These are phyloP conservation scores for Scaptomyza montana DNA, from an alignment of 1,140 invertebrate genomes.

Conservation along the genomic window DNA sequence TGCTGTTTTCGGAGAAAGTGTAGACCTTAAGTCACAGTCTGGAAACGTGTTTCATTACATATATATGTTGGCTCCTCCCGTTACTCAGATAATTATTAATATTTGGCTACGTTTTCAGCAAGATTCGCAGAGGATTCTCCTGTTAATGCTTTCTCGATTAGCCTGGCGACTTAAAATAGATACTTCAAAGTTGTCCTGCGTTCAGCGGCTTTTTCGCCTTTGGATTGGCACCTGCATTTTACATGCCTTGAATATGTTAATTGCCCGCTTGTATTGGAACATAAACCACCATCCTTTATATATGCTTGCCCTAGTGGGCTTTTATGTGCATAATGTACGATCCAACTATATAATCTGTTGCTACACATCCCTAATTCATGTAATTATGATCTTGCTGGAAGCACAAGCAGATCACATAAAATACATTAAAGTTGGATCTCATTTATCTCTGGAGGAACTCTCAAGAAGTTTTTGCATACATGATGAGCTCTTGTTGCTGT, in stretches of 20 bases:
- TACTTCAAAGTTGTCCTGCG: not conserved
- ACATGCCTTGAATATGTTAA: conserved; percentile 1
- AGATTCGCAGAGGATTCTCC: not conserved
- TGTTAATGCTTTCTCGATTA: not conserved
- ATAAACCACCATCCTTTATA: not conserved
- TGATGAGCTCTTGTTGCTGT: conserved; percentile 30
- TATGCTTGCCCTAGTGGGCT: not conserved
- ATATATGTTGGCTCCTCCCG: not conserved
- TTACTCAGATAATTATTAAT: not conserved
- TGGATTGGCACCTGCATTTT: conserved; percentile 20
- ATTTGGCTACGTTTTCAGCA: not conserved
- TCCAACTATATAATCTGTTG: conserved; percentile 8
- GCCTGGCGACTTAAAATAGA: conserved; percentile 12
- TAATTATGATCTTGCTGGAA: not conserved
- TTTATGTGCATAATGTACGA: not conserved
- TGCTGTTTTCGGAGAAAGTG: not conserved
- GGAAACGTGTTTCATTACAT: not conserved
- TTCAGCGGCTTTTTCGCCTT: conserved; percentile 11
- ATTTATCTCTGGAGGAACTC: not conserved
- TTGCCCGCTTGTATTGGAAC: not conserved
- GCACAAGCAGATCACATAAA: conserved; percentile 2
- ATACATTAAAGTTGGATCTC: not conserved
- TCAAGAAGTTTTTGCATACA: not conserved
- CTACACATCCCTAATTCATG: conserved; percentile 13
- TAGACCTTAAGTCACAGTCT: conserved; percentile 1